These are phyloP conservation scores for Accipiter cooperii DNA, from an alignment of 2,113 vertebrate genomes.

Conservation along the genomic window DNA sequence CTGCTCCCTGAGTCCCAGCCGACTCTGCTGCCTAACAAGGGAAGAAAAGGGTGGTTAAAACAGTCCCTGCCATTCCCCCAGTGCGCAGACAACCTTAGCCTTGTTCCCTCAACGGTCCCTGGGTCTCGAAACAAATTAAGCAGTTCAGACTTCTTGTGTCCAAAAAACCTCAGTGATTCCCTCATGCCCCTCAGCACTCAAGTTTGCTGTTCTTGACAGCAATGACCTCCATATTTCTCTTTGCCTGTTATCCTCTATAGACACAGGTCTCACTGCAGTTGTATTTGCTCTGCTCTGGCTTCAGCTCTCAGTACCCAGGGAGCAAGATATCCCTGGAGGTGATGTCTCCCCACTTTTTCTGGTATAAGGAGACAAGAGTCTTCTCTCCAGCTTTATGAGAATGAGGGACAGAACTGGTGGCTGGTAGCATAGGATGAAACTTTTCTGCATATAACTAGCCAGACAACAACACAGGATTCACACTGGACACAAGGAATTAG, in stretches of 20 bases:
- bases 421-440: background rate
- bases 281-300: background rate
- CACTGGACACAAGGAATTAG: background rate
- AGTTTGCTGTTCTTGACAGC: background rate
- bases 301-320: background rate
- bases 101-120: background rate
- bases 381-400: background rate
- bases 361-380: background rate
- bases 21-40: background rate
- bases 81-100: background rate
- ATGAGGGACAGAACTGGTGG: background rate
- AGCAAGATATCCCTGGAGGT: background rate
- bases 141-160: background rate
- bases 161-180: background rate
- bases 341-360: background rate
- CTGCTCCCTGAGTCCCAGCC: background rate
- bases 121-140: background rate
- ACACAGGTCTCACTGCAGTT: background rate
- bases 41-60: background rate
- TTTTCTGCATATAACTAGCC: background rate
- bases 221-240: background rate
- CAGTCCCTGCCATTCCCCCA: background rate
- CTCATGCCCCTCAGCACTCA: background rate
- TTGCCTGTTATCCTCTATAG: background rate
- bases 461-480: background rate